These are phyloP conservation scores for Euborellia annulipes DNA, from an alignment of 1,140 invertebrate species.

Conservation along the genomic window DNA sequence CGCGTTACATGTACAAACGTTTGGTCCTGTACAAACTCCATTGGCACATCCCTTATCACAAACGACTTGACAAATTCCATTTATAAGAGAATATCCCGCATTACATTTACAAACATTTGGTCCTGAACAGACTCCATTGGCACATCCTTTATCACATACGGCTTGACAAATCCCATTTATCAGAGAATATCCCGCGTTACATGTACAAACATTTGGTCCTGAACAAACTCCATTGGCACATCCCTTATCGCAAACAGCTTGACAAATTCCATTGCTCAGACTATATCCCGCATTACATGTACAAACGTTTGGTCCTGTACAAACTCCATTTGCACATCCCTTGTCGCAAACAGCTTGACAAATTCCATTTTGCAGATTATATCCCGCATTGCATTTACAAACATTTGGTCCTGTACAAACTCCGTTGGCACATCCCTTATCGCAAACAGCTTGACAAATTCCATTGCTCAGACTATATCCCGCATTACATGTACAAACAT, in stretches of 20 bases:
- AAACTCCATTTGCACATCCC: constrained; percentile 28
- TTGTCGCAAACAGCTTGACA: constrained; percentile 18
- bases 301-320: constrained; percentile 29
- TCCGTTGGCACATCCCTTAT: constrained; percentile 18
- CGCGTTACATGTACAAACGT: constrained; percentile 29
- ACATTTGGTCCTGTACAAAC: constrained; percentile 19
- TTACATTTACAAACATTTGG: constrained; percentile 17
- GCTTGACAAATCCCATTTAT: no score
- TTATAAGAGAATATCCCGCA: constrained; percentile 18
- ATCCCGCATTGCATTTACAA: constrained; percentile 22
- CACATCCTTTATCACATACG: constrained; percentile 8
- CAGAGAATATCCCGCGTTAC: no score
- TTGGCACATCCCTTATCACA: constrained; percentile 26
- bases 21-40: constrained; percentile 27
- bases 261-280: no score
- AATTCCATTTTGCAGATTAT: constrained; percentile 9
- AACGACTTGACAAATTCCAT: constrained; percentile 6
- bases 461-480: constrained; percentile 21
- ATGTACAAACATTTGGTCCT: constrained; percentile 36
- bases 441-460: constrained; percentile 20
- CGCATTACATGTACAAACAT: constrained; percentile 23
- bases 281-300: constrained; percentile 28
- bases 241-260: constrained; percentile 20
- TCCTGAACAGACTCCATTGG: constrained; percentile 15
- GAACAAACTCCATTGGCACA: constrained; percentile 31